A percentile compares a stretch with the other conserved stretches of the same genome.
Conservation (phyloP, 1,140 invertebrate genomes). For the Atta colombica region DNA sequence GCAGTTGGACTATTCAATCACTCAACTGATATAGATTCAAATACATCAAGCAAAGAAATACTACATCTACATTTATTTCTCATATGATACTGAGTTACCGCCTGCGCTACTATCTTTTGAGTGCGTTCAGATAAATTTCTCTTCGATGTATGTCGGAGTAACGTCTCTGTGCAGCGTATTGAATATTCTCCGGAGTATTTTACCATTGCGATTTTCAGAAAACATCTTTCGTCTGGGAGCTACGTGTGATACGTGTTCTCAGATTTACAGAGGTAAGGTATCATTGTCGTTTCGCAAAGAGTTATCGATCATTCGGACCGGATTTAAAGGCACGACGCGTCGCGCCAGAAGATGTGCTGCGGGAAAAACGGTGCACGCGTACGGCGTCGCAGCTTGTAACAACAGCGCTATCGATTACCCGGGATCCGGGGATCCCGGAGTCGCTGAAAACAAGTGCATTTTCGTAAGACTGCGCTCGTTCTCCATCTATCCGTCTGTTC, state of each 20-base stretch:
- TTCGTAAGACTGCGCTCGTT: conserved; percentile 52
- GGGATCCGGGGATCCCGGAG: background rate
- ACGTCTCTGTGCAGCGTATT: conserved; percentile 3
- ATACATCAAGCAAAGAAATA: background rate
- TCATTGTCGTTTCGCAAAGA: conserved; percentile 18
- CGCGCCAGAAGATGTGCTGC: background rate
- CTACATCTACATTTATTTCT: background rate
- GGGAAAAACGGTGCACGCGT: conserved; percentile 32
- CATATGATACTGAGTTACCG: background rate
- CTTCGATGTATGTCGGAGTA: background rate
- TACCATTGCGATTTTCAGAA: conserved; percentile 15
- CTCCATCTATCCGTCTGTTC: conserved; percentile 58
- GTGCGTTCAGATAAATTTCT: conserved; percentile 26
- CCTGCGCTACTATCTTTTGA: conserved; percentile 16
- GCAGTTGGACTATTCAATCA: background rate
- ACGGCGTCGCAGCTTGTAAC: conserved; percentile 9
- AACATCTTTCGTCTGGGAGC: conserved; percentile 15
- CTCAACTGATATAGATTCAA: background rate
- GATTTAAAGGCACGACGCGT: background rate
- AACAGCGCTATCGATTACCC: conserved; percentile 56
- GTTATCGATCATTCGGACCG: conserved; percentile 40
- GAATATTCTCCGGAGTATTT: conserved; percentile 12
- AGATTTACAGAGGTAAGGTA: conserved; percentile 25
- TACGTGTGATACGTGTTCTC: background rate
- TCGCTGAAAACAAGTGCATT: conserved; percentile 68